A percentile compares a stretch with the other conserved stretches of the same genome.
Conservation (phyloP, 2,888 invertebrate genomes). For the Erebia palarica region DNA sequence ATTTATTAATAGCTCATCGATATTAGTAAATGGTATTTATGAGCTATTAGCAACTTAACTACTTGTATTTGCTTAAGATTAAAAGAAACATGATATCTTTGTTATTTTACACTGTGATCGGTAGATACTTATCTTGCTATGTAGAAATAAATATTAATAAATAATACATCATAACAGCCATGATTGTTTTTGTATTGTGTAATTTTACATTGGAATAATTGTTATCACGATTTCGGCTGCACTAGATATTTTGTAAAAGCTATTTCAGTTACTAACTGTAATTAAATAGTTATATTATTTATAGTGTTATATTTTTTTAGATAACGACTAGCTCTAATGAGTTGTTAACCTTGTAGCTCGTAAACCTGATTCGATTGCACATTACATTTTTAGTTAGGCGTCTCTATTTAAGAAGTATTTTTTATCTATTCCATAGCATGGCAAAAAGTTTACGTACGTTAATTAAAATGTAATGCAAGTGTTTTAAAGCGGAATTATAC, state of each 20-base stretch:
- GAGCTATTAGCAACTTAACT: neutral
- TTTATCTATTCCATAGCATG: neutral
- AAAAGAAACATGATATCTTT: conserved; percentile 1
- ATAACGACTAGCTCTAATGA: conserved; percentile 14
- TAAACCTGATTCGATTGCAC: conserved; percentile 9
- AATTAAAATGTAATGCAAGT: neutral
- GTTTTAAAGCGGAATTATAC: neutral
- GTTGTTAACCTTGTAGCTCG: conserved; percentile 20
- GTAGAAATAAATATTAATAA: conserved; percentile 7
- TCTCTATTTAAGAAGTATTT: conserved; percentile 14
- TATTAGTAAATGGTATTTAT: neutral
- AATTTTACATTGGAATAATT: conserved; percentile 4
- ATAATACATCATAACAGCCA: neutral
- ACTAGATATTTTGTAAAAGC: conserved; percentile 15
- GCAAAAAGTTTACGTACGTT: neutral
- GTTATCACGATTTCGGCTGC: conserved; percentile 10
- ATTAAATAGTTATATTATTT: conserved; percentile 7
- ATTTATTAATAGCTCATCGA: neutral
- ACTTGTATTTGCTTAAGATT: neutral
- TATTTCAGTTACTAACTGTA: conserved; percentile 5
- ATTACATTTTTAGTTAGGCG: conserved; percentile 18
- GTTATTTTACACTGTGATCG: neutral
- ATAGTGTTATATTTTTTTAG: conserved; percentile 19
- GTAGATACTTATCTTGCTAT: neutral
- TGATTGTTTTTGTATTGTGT: conserved; percentile 3